A percentile compares a stretch with the other conserved stretches of the same genome.
These are phyloP conservation scores for Hypomecis atomaria DNA, from an alignment of 2,888 invertebrate species.

Conservation along the genomic window DNA sequence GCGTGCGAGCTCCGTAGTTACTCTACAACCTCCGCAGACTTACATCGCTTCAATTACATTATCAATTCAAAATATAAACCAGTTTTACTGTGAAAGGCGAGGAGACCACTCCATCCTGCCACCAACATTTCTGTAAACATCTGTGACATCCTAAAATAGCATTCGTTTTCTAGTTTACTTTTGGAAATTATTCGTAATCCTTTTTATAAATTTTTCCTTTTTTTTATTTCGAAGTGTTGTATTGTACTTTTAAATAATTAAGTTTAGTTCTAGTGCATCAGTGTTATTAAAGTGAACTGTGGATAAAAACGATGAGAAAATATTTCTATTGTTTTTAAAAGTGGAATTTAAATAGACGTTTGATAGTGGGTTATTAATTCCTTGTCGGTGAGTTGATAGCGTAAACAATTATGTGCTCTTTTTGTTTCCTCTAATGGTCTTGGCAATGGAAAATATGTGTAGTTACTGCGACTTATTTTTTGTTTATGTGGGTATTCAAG, in stretches of 20 bases:
- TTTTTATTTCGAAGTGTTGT: not conserved
- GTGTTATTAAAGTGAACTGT: slow-evolving; percentile 6
- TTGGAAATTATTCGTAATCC: not conserved
- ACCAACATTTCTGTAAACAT: not conserved
- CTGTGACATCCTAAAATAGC: not conserved
- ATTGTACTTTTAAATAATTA: not conserved
- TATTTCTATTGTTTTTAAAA: slow-evolving; percentile 12
- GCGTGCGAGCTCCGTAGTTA: slow-evolving; percentile 26
- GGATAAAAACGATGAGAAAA: slow-evolving; percentile 8
- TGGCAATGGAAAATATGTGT: slow-evolving; percentile 15
- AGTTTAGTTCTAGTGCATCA: not conserved
- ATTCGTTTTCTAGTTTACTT: not conserved
- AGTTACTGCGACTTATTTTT: not conserved
- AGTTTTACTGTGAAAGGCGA: slow-evolving; percentile 29
- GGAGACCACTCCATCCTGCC: slow-evolving; percentile 7
- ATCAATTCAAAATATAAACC: slow-evolving; percentile 18
- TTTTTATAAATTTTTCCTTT: not conserved
- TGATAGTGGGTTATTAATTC: slow-evolving; percentile 26
- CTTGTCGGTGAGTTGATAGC: slow-evolving; percentile 16
- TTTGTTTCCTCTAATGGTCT: slow-evolving; percentile 18
- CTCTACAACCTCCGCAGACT: slow-evolving; percentile 17
- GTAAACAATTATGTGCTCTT: slow-evolving; percentile 14
- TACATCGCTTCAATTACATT: slow-evolving; percentile 17
- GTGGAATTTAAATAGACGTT: slow-evolving; percentile 24
- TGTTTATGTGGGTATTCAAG: not conserved